Percentiles rank a stretch among this genome's conserved stretches.
Conservation (phyloP, 2,113 vertebrate species). For the Sylvietta virens region DNA sequence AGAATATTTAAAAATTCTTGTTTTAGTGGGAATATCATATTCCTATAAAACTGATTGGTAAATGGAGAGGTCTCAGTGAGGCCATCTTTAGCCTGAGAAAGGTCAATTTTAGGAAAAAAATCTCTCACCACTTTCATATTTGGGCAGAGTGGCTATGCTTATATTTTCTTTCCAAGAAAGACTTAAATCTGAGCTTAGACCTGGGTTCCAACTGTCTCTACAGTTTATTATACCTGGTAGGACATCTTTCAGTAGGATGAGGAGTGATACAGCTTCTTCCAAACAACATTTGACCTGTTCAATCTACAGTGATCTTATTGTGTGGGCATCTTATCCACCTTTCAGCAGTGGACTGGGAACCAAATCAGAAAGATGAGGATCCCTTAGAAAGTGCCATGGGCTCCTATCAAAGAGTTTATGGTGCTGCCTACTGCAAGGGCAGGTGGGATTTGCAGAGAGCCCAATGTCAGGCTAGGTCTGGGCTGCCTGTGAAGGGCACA, state of each 20-base stretch:
- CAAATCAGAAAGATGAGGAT: neutral
- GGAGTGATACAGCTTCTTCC: neutral
- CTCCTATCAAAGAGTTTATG: neutral
- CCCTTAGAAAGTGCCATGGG: neutral
- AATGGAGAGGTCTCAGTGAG: neutral
- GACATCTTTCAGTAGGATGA: neutral
- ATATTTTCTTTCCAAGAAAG: neutral
- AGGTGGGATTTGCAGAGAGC: neutral
- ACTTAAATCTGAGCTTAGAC: neutral
- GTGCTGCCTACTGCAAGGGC: neutral
- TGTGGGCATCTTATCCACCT: neutral
- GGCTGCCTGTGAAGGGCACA: neutral
- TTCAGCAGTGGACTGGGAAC: neutral
- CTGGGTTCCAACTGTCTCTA: neutral
- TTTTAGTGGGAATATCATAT: neutral
- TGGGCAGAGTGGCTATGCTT: neutral
- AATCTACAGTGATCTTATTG: neutral
- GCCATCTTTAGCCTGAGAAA: neutral
- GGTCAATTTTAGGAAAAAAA: neutral
- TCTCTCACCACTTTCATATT: neutral
- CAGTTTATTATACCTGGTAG: neutral
- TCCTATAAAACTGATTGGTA: neutral
- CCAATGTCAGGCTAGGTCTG: neutral
- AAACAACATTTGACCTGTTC: neutral
- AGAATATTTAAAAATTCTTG: neutral